Conservation (phyloP, 2,888 invertebrate species). For the Stenoptilia bipunctidactyla region DNA sequence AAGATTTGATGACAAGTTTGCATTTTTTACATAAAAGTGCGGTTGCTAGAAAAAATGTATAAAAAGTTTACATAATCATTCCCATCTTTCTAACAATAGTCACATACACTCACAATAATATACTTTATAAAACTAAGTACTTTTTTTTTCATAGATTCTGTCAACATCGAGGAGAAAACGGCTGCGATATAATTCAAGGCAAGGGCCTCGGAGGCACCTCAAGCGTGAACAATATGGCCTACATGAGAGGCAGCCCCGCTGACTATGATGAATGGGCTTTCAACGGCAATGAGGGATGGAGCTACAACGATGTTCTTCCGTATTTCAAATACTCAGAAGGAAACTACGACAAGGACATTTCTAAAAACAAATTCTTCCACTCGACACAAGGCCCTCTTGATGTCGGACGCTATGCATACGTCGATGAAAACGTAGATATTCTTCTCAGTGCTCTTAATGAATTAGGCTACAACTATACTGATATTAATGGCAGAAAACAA, state of each 20-base stretch:
- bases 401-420: constrained; percentile 51
- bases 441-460: constrained; percentile 53
- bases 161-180: constrained; percentile 35
- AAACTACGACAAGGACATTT: constrained; percentile 58
- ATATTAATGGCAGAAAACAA: constrained; percentile 54
- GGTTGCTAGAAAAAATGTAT: no score
- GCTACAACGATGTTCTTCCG: constrained; percentile 44
- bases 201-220: constrained; percentile 55
- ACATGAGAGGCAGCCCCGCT: constrained; percentile 55
- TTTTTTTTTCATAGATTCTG: constrained; percentile 42
- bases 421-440: constrained; percentile 56
- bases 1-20: no score
- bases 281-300: constrained; percentile 55
- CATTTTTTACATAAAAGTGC: no score
- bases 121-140: no score
- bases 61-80: no score
- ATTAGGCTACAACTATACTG: constrained; percentile 56
- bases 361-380: constrained; percentile 51
- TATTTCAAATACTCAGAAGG: constrained; percentile 64
- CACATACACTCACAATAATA: no score
- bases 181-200: constrained; percentile 57
- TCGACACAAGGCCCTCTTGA: constrained; percentile 58
- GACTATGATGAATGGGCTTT: constrained; percentile 61
- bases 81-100: no score
- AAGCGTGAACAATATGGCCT: constrained; percentile 57